Conservation (phyloP, 23 tunicate species). For the Trididemnum miniatum region DNA sequence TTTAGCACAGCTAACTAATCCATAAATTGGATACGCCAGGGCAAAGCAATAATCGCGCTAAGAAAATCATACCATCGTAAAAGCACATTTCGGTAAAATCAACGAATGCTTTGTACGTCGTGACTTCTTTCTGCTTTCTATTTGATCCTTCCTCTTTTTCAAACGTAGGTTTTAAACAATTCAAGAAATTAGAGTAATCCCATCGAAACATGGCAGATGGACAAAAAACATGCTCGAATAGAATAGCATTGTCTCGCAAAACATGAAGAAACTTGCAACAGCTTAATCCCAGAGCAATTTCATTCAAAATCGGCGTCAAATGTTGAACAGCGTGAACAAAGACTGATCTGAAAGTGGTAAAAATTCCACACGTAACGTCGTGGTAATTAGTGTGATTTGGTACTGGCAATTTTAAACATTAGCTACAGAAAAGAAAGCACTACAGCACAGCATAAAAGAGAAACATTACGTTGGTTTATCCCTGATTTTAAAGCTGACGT, state of each 20-base stretch:
- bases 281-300: conserved; percentile 6
- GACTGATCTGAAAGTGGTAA: neutral
- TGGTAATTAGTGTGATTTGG: no score
- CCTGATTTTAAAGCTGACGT: no score
- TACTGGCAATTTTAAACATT: no score
- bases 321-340: neutral
- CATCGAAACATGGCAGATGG: neutral
- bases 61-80: conserved; percentile 36
- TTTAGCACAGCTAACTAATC: no score
- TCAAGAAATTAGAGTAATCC: neutral
- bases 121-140: conserved; percentile 1
- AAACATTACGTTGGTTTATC: no score
- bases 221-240: neutral
- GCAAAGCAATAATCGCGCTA: no score
- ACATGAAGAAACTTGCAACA: neutral
- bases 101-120: conserved; percentile 15
- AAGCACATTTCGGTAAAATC: conserved; percentile 11
- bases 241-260: neutral
- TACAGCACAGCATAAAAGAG: no score
- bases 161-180: neutral
- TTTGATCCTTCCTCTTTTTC: conserved; percentile 16
- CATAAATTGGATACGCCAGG: no score
- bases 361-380: no score
- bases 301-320: neutral
- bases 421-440: no score